These are phyloP conservation scores for Cheilosia vulpina DNA, from an alignment of 2,888 invertebrate species.

Conservation along the genomic window DNA sequence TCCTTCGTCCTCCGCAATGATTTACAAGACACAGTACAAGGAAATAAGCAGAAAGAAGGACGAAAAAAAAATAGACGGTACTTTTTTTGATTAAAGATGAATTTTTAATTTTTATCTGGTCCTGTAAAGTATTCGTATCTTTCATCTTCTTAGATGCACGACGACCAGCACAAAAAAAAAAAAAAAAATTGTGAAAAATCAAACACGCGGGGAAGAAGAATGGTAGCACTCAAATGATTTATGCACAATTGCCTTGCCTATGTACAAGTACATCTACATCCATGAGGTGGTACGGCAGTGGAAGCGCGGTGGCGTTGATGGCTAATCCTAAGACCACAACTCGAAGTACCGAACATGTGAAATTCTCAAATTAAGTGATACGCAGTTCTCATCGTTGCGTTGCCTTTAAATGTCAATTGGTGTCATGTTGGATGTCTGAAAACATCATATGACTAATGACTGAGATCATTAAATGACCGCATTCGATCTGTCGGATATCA, in stretches of 20 bases:
- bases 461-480: constrained; percentile 67
- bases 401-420: constrained; percentile 54
- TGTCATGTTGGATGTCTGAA: constrained; percentile 59
- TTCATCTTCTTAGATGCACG: constrained; percentile 69
- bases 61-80: constrained; percentile 21
- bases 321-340: constrained; percentile 18
- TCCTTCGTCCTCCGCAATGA: constrained; percentile 54
- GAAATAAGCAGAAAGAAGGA: constrained; percentile 19
- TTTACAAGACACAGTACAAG: constrained; percentile 68
- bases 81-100: constrained; percentile 72
- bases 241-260: constrained; percentile 50
- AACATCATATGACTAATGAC: constrained; percentile 60
- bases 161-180: constrained; percentile 32
- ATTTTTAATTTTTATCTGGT: constrained; percentile 75
- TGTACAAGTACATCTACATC: constrained; percentile 1
- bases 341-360: constrained; percentile 27
- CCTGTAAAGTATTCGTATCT: constrained; percentile 58
- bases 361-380: constrained; percentile 17
- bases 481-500: constrained; percentile 67
- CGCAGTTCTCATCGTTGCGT: not conserved
- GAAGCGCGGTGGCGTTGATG: constrained; percentile 1
- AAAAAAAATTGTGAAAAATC: constrained; percentile 21
- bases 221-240: constrained; percentile 61
- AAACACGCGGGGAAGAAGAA: constrained; percentile 37
- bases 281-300: constrained; percentile 7